Evolutionary conservation across 2,888 invertebrate species (phyloP).

Genomic region (Panorpa germanica): DNA sequence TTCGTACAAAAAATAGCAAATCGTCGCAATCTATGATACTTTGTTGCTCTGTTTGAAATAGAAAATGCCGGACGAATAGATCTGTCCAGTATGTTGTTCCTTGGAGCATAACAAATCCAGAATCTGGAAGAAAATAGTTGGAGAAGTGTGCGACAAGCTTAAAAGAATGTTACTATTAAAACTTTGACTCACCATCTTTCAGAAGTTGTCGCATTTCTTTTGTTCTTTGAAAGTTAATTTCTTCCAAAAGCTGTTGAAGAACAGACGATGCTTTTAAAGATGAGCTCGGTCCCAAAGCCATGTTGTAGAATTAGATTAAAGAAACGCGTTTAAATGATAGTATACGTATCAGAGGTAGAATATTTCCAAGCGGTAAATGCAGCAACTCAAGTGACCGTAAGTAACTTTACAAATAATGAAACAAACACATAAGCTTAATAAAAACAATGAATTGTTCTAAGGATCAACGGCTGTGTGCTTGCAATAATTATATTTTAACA

Average conservation of each 20-base stretch:
- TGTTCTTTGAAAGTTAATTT: constrained; percentile 81
- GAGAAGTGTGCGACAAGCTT: constrained; percentile 10
- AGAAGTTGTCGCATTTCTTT: constrained; percentile 79
- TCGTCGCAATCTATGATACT: constrained; percentile 80
- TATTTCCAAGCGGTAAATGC: too few relatives aligned
- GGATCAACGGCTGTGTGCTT: too few relatives aligned
- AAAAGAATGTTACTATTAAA: constrained; percentile 6
- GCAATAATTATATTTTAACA: too few relatives aligned
- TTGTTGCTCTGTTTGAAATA: constrained; percentile 67
- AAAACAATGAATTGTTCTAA: too few relatives aligned
- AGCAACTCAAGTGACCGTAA: too few relatives aligned
- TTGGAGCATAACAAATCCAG: constrained; percentile 80
- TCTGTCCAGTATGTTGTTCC: constrained; percentile 93
- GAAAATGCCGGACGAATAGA: constrained; percentile 82
- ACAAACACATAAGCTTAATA: too few relatives aligned
- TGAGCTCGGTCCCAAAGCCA: too few relatives aligned
- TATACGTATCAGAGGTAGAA: too few relatives aligned
- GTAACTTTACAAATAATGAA: too few relatives aligned
- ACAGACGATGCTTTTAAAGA: too few relatives aligned
- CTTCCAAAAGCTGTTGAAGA: constrained; percentile 71
- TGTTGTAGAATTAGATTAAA: too few relatives aligned
- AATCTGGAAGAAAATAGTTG: constrained; percentile 37
- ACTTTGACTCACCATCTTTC: constrained; percentile 50
- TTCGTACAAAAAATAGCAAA: constrained; percentile 87
- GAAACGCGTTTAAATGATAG: too few relatives aligned